phyloP scores from a whole-genome alignment of 2,797 vertebrate species.

The Pantherophis vulpinus region DNA sequence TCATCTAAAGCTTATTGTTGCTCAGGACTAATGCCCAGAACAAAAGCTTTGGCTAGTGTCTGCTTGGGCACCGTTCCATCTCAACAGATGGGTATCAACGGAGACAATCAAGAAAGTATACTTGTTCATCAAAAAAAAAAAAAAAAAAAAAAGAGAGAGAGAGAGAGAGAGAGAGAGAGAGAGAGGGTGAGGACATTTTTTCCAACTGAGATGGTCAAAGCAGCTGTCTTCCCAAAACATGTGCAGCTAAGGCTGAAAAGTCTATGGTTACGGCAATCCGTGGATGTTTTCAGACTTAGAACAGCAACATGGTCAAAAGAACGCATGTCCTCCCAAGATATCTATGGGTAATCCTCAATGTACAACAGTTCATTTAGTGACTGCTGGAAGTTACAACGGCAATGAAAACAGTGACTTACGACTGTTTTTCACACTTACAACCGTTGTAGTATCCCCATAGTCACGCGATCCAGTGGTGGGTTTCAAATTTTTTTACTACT shows the following conservation, averaged over 20 bases:
- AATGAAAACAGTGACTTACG: neutral
- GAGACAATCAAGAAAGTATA: constrained; percentile 70
- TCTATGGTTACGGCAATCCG: constrained; percentile 52
- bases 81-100: constrained; percentile 70
- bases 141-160: constrained; percentile 4
- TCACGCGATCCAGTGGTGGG: neutral
- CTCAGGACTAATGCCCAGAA: constrained; percentile 62
- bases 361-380: neutral
- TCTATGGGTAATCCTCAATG: neutral
- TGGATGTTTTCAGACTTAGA: constrained; percentile 21
- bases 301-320: neutral
- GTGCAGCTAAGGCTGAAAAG: constrained; percentile 60
- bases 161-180: no score
- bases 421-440: neutral
- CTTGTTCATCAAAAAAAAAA: constrained; percentile 67
- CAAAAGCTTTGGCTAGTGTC: constrained; percentile 63
- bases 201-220: constrained; percentile 63
- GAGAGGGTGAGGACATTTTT: constrained; percentile 58
- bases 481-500: no score
- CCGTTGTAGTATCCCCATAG: neutral
- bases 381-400: neutral
- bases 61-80: constrained; percentile 63
- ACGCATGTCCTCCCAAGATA: neutral
- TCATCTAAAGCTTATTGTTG: constrained; percentile 60
- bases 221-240: constrained; percentile 68